phyloP scores from a whole-genome alignment of 2,888 invertebrate genomes.

The Branchipolynoe longqiensis region DNA sequence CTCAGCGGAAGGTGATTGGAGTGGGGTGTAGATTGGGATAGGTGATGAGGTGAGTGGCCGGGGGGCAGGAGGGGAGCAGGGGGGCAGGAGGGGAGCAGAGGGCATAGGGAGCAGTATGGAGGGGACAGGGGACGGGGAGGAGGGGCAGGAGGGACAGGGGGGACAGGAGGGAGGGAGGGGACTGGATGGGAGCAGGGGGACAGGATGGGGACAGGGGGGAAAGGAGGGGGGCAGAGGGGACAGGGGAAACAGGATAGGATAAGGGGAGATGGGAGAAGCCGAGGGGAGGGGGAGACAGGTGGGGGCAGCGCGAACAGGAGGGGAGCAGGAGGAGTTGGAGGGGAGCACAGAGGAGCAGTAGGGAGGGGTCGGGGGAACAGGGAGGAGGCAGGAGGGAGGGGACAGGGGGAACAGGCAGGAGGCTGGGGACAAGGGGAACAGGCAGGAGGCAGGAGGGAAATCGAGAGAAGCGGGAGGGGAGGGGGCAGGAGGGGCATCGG shows the following conservation, averaged over 20 bases:
- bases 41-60: neutral
- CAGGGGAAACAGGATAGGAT: neutral
- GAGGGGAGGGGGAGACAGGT: neutral
- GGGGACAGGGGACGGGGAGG: neutral
- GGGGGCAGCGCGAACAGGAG: neutral
- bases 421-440: neutral
- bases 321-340: neutral
- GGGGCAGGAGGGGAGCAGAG: neutral
- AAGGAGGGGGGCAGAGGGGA: neutral
- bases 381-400: neutral
- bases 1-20: neutral
- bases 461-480: neutral
- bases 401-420: neutral
- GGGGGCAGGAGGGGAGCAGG: neutral
- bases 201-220: neutral
- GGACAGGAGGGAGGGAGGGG: neutral
- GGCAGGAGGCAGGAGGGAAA: neutral
- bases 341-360: neutral
- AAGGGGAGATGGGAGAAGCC: neutral
- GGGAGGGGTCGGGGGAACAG: neutral
- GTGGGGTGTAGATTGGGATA: neutral
- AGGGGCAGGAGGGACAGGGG: neutral
- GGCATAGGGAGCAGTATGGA: neutral
- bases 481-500: neutral
- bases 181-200: neutral